Base-by-base conservation (phyloP, 2,113 vertebrate genomes). In the Diadophis punctatus region DNA sequence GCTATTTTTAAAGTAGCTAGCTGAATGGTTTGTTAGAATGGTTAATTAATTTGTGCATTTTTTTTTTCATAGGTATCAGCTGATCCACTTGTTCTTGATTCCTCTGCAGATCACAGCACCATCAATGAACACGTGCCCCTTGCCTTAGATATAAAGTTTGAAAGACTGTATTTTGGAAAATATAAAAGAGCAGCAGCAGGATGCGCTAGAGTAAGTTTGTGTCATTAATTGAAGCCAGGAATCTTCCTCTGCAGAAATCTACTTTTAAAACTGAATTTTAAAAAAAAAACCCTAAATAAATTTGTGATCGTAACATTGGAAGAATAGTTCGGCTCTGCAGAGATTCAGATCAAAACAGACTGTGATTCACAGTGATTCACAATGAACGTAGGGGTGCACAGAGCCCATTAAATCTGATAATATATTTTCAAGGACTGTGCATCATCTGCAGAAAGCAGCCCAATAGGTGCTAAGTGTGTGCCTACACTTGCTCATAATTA, bases 121-220 rank as follows among this genome's bases (percentile, higher is more conserved):
- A n/a, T 84, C 90, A 96, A 22, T 93, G 95, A 96, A 94, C 92
- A 95, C 58, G 58, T 56, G 39, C 93, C 94, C 43, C 90, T 89
- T 52, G 60, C 92, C 4, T 2, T 98, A 93, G 95, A 97, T 94
- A 90, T 98, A 95, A 58, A 95, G 87, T 97, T 97, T 97, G 93
- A 95, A 87, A 96, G 88, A 90, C 11, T 98, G 4, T 97, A 97
- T 93, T 96, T 98, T 93, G 97, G 98, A 91, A 98, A 95, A 95
- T 97, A 94, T 90, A 97, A 96, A 92, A 96, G 97, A 94, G 86
- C 92, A 91, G 95, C 97, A 94, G 95, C 94, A 90, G 97, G 97
- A 93, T 96, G 90, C 94, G 96, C 96, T 92, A 97, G 85, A 91
- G 98, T 98, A 97, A 97, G 97, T 97, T 30, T 94, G 0, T 91